These are phyloP conservation scores for Ophioninae sp. DNA, from an alignment of 2,888 invertebrate species.

Conservation along the genomic window DNA sequence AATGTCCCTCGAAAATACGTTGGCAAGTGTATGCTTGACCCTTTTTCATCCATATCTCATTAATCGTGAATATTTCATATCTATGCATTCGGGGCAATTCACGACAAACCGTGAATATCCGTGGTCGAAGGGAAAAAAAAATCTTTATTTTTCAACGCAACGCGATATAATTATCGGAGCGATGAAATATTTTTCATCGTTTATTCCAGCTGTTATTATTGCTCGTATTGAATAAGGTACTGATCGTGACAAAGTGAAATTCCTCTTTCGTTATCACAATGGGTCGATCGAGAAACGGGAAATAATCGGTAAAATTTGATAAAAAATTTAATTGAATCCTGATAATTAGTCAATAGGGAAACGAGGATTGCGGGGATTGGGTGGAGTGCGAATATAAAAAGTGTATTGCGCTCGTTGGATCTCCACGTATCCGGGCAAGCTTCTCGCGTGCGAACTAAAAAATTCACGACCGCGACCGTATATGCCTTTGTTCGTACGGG, in stretches of 20 bases:
- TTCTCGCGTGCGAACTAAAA: conserved; percentile 14
- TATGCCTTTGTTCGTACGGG: conserved; percentile 13
- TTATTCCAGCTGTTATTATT: background rate
- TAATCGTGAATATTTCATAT: background rate
- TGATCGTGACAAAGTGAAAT: background rate
- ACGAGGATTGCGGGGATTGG: conserved; percentile 41
- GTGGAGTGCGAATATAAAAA: conserved; percentile 38
- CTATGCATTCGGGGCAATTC: background rate
- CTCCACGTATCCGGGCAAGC: background rate
- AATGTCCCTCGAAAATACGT: background rate
- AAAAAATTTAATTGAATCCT: background rate
- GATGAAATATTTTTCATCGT: background rate
- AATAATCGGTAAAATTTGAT: background rate
- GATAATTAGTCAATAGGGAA: conserved; percentile 48
- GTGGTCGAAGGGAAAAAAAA: background rate
- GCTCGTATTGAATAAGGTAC: background rate
- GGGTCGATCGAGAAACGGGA: background rate
- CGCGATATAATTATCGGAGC: background rate
- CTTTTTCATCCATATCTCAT: background rate
- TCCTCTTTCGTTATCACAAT: background rate
- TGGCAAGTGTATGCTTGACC: background rate
- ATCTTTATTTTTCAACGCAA: background rate
- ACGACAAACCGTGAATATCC: background rate
- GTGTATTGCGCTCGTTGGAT: conserved; percentile 45
- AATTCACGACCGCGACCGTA: background rate